A percentile compares a stretch with the other conserved stretches of the same genome.
These are phyloP conservation scores for Mimumesa dahlbomi DNA, from an alignment of 2,888 invertebrate genomes.

Conservation along the genomic window DNA sequence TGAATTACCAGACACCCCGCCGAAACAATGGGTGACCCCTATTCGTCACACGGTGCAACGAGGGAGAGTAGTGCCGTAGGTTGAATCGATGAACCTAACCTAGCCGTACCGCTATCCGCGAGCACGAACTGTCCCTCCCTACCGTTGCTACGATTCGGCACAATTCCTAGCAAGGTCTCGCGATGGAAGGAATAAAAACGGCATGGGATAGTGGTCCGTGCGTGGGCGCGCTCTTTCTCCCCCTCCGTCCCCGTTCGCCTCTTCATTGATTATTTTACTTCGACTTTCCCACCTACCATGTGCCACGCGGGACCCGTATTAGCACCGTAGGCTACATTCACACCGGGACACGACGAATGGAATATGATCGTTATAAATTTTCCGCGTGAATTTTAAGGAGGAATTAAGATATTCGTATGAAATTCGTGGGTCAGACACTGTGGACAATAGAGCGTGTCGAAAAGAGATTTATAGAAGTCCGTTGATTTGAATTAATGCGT, in stretches of 20 bases:
- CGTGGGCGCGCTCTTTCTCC: constrained; percentile 61
- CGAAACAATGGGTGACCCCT: too few relatives aligned
- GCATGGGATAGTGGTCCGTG: constrained; percentile 45
- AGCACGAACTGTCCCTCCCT: constrained; percentile 6
- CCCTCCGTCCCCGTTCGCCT: constrained; percentile 42
- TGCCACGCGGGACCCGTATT: constrained; percentile 31
- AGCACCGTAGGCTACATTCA: too few relatives aligned
- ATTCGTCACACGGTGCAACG: neutral
- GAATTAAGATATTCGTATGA: too few relatives aligned
- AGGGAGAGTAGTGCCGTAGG: neutral
- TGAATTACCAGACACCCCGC: too few relatives aligned
- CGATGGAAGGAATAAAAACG: constrained; percentile 47
- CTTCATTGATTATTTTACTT: constrained; percentile 69
- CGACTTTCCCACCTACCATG: constrained; percentile 52
- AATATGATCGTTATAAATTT: too few relatives aligned
- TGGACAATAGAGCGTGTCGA: too few relatives aligned
- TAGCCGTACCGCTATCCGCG: too few relatives aligned
- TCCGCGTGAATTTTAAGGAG: too few relatives aligned
- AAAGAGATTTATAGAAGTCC: too few relatives aligned
- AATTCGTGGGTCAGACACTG: too few relatives aligned
- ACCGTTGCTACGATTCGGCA: constrained; percentile 39
- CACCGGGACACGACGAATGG: too few relatives aligned
- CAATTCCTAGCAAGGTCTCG: constrained; percentile 47
- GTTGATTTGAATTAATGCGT: too few relatives aligned
- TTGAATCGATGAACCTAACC: constrained; percentile 13